Evolutionary conservation across 2,113 vertebrate genomes (phyloP).

Genomic region (Ageneiosus marmoratus): DNA sequence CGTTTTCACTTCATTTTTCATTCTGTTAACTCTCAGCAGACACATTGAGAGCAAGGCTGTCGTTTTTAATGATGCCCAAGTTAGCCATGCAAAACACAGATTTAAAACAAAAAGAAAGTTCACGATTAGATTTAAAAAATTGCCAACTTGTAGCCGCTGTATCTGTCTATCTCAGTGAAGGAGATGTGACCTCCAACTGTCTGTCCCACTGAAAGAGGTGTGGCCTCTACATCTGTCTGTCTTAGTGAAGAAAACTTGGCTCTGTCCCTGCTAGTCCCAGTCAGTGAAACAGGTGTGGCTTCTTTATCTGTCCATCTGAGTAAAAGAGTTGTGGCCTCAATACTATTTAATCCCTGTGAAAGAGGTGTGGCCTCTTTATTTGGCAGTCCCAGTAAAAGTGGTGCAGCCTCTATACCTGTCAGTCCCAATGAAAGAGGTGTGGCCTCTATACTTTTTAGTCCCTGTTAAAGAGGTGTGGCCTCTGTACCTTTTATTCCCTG

Average conservation of each 20-base stretch:
- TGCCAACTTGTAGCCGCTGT: too few species aligned
- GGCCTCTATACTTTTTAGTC: neutral
- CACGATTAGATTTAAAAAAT: neutral
- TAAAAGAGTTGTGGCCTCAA: neutral
- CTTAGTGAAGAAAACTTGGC: neutral
- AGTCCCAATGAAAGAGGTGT: neutral
- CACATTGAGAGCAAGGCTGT: conserved; percentile 1
- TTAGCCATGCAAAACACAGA: neutral
- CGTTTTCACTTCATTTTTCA: conserved; percentile 24
- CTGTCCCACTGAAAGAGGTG: neutral
- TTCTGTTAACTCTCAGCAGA: conserved; percentile 3
- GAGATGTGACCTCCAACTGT: neutral
- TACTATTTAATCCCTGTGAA: neutral
- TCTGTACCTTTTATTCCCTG: neutral
- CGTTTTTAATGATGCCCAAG: neutral
- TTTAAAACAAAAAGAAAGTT: neutral
- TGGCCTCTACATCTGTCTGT: neutral
- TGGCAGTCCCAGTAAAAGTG: neutral
- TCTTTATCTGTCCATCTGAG: neutral
- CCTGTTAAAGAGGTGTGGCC: neutral
- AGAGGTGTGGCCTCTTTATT: neutral
- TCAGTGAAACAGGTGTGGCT: neutral
- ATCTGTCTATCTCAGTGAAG: neutral
- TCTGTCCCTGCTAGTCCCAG: neutral
- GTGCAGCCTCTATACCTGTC: neutral